Conservation (phyloP, 2,888 invertebrate species). For the Campoplex nolae region DNA sequence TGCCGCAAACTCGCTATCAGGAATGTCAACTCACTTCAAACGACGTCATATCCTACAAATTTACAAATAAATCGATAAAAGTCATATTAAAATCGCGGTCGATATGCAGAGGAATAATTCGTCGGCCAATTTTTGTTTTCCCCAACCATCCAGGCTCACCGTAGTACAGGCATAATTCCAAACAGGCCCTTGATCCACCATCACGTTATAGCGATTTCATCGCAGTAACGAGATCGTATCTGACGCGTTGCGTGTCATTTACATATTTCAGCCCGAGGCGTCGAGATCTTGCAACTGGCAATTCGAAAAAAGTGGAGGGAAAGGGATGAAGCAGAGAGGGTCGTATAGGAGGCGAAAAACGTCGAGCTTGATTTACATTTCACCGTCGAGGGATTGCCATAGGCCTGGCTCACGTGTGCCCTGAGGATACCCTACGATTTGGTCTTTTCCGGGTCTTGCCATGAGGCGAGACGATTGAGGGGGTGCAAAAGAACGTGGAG, state of each 20-base stretch:
- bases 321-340: slow-evolving; percentile 64
- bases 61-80: not conserved
- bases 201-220: slow-evolving; percentile 58
- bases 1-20: no score
- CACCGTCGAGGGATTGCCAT: slow-evolving; percentile 59
- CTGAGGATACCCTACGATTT: slow-evolving; percentile 64
- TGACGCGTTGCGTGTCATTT: slow-evolving; percentile 80
- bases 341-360: slow-evolving; percentile 22
- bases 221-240: slow-evolving; percentile 80
- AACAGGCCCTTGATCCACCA: slow-evolving; percentile 31
- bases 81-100: not conserved
- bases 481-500: slow-evolving; percentile 8
- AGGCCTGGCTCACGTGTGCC: slow-evolving; percentile 49
- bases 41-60: not conserved
- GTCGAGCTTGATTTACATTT: slow-evolving; percentile 78
- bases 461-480: slow-evolving; percentile 22
- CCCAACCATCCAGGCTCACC: not conserved
- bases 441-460: slow-evolving; percentile 39
- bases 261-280: slow-evolving; percentile 80
- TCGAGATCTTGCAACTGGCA: slow-evolving; percentile 77
- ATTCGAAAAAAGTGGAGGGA: slow-evolving; percentile 67
- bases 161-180: not conserved
- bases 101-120: not conserved
- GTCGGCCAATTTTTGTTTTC: not conserved
- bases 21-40: no score